Base-by-base conservation (phyloP, 2,888 invertebrate genomes). In the Heliconius ethilla region DNA sequence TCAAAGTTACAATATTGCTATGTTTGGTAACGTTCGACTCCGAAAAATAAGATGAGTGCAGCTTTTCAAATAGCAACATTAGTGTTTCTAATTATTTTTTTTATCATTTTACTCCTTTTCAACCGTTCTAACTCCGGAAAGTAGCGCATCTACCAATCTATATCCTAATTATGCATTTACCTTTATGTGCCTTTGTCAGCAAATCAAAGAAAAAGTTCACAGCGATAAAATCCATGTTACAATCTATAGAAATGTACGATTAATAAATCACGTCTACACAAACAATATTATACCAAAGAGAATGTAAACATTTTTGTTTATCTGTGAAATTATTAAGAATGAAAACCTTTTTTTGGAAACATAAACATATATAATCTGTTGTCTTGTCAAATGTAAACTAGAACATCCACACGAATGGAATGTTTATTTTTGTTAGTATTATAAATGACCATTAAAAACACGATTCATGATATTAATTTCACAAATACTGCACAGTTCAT, bases 131-230 rank as follows among this genome's bases (percentile, higher is more conserved):
- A 85, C 90, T 92, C 92, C 92, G 88, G 91, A 89, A 91, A 91
- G 89, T 92, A 94, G 94, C 93, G 93, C 93, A 92, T 92, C 94
- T 94, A 94, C 91, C 92, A 92, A 93, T 92, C 94, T 93, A 93
- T 91, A 83, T 83, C 86, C 92, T 93, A 93, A 88, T 89, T 88
- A 84, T 90, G 89, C 89, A 87, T 87, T 89, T 89, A 89, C 88
- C 89, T 87, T 88, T 83, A 89, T 86, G 88, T 83, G 82, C 82
- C 79, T 81, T 83, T 80, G 81, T 79, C 67, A 82, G 79, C 82
- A 77, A 80, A 81, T 75, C 78, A 83, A 81, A 82, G 80, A 85
- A 87, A 40, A 88, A 83, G 82, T 82, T 85, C 86, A 85, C 84
- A 87, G 86, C 83, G 83, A 82, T 85, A 82, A 84, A 85, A 83